phyloP scores from a whole-genome alignment of 2,797 vertebrate species.

The Hypotaenidia philippensis region DNA sequence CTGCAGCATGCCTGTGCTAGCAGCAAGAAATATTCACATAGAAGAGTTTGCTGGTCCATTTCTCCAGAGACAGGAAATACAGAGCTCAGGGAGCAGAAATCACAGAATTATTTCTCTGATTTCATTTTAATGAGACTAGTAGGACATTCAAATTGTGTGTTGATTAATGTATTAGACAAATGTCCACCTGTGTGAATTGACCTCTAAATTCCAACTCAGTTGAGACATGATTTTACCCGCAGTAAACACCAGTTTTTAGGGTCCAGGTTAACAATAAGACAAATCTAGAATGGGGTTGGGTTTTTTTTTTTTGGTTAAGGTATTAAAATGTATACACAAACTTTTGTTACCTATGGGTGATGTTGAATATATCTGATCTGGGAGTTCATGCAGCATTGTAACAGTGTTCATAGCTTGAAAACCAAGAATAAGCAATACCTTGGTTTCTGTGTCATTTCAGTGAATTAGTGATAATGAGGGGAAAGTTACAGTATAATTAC shows the following conservation, averaged over 20 bases:
- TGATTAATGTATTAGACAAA: background rate
- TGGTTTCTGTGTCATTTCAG: background rate
- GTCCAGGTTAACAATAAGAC: background rate
- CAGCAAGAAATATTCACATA: background rate
- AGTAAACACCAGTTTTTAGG: background rate
- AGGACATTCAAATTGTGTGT: background rate
- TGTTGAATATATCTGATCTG: background rate
- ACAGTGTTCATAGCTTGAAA: background rate
- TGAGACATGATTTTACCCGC: background rate
- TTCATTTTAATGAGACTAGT: background rate
- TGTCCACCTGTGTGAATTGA: background rate
- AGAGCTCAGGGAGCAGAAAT: background rate
- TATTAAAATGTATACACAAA: background rate
- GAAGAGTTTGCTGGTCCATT: background rate
- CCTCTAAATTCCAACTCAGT: background rate
- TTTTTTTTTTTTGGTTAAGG: background rate
- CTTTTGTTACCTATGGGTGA: background rate
- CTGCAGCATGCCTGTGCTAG: conserved; percentile 3
- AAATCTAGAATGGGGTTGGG: background rate
- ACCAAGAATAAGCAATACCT: background rate
- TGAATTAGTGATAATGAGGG: background rate
- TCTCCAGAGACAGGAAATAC: background rate
- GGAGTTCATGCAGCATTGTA: background rate
- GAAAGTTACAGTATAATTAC: background rate
- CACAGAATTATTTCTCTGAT: background rate